Percentiles rank a stretch among this genome's conserved stretches.
These are phyloP conservation scores for Bugulina stolonifera DNA, from an alignment of 2,888 invertebrate species.

Conservation along the genomic window DNA sequence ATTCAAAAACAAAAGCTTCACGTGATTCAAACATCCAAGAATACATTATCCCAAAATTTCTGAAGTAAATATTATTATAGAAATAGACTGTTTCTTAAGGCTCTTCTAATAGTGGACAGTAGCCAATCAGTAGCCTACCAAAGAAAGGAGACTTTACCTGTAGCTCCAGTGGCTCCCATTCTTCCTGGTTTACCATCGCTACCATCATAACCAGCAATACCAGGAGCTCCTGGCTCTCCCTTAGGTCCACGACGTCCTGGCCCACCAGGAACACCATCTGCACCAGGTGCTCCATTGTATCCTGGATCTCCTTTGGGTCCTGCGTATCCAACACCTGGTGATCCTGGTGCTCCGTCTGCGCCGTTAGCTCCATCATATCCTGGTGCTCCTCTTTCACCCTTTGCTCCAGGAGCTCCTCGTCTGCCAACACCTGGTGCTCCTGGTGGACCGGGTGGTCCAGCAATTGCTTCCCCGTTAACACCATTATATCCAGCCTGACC, in stretches of 20 bases:
- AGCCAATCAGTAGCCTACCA: too few species aligned
- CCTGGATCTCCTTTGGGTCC: conserved; percentile 24
- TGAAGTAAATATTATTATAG: too few species aligned
- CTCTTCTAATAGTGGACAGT: too few species aligned
- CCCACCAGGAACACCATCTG: conserved; percentile 25
- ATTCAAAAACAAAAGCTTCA: too few species aligned
- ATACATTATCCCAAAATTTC: too few species aligned
- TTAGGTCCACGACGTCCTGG: conserved; percentile 26
- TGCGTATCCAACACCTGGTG: neutral
- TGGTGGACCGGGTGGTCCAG: conserved; percentile 4
- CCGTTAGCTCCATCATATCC: conserved; percentile 18
- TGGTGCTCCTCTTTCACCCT: conserved; percentile 4
- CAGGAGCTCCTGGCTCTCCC: neutral
- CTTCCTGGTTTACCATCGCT: neutral
- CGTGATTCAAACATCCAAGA: too few species aligned
- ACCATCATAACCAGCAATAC: conserved; percentile 11
- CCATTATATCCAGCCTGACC: conserved; percentile 14
- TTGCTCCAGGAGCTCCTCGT: neutral
- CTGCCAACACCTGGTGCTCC: neutral
- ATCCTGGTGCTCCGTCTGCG: neutral
- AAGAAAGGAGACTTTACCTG: too few species aligned
- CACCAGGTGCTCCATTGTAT: conserved; percentile 14
- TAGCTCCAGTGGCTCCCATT: conserved; percentile 4
- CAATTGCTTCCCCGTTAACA: neutral
- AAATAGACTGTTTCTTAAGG: too few species aligned